Base-by-base conservation (phyloP, 2,113 vertebrate genomes). In the Vimba vimba region DNA sequence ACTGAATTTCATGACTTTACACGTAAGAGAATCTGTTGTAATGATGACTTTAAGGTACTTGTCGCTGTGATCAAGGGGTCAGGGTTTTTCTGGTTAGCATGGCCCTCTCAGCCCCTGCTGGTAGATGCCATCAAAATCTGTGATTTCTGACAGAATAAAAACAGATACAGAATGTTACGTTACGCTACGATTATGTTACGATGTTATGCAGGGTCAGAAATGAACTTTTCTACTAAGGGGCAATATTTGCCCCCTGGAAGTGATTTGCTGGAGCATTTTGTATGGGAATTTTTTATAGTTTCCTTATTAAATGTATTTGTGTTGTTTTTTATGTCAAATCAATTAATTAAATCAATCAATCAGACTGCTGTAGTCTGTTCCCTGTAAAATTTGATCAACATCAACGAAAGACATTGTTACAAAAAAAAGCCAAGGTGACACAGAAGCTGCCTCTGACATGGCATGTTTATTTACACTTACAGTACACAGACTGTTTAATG, bases 41-140 rank as follows among this genome's bases (percentile, higher is more conserved):
- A 36, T 82, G 60, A 8, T 50, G 25, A 4, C 59, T 30, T 55
- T 23, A 81, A 30, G 62, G 62, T 23, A 55, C 15, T 77, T 77
- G 75, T 55, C 50, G 9, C 75, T 77, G 25, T 55, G 50, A 77
- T 77, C 75, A 77, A 55, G 75, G 50, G 27, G 50, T 77, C 50
- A 55, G 27, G 17, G 50, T 21, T 77, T 77, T 27, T 55, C 75
- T 77, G 75, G 50, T 77, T 33, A 33, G 25, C 45, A 77, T 33
- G 25, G 17, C 27, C 27, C 75, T 55, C 45, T 33, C 30, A 21
- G 50, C 75, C 75, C 50, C 75, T 30, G 50, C 27, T 55, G 75
- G 27, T 77, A 33, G 75, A 77, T 77, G 50, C 17, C 50, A 77
- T 4, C 33, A 55, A 2, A 4, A 52, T 55, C 50, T 55, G 74